Percentiles rank a stretch among this genome's conserved stretches.
phyloP scores from a whole-genome alignment of 2,888 invertebrate species.

The Leucophenga montana region DNA sequence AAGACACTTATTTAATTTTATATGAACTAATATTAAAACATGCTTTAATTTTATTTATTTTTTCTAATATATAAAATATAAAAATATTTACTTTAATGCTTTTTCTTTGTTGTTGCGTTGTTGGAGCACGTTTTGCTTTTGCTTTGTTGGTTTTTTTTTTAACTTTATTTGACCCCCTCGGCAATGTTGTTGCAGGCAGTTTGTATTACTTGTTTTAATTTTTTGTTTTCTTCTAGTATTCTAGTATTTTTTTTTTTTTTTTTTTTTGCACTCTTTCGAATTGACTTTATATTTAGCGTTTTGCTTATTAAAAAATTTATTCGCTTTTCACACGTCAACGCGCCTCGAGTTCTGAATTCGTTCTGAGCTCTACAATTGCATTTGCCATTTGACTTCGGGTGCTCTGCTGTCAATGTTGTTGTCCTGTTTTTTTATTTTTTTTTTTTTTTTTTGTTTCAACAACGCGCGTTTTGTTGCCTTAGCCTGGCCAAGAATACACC shows the following conservation, averaged over 20 bases:
- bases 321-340: conserved; percentile 60
- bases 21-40: conserved; percentile 6
- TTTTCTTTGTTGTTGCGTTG: conserved; percentile 25
- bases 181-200: conserved; percentile 4
- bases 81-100: conserved; percentile 15
- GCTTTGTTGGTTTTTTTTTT: conserved; percentile 22
- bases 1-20: no score
- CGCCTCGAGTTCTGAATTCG: conserved; percentile 67
- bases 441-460: background rate
- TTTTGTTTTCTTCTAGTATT: no score
- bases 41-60: conserved; percentile 26
- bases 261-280: conserved; percentile 10
- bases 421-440: background rate
- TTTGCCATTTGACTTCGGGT: conserved; percentile 29
- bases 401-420: conserved; percentile 24
- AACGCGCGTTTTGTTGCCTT: conserved; percentile 4
- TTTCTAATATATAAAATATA: conserved; percentile 6
- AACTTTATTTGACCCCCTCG: conserved; percentile 17
- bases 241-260: conserved; percentile 3
- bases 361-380: conserved; percentile 52
- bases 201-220: background rate
- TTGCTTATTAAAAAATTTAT: background rate
- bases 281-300: conserved; percentile 5
- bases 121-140: conserved; percentile 13
- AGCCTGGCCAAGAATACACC: conserved; percentile 39